Evolutionary conservation across 2,797 vertebrate genomes (phyloP).

Genomic region (Selene dorsalis): DNA sequence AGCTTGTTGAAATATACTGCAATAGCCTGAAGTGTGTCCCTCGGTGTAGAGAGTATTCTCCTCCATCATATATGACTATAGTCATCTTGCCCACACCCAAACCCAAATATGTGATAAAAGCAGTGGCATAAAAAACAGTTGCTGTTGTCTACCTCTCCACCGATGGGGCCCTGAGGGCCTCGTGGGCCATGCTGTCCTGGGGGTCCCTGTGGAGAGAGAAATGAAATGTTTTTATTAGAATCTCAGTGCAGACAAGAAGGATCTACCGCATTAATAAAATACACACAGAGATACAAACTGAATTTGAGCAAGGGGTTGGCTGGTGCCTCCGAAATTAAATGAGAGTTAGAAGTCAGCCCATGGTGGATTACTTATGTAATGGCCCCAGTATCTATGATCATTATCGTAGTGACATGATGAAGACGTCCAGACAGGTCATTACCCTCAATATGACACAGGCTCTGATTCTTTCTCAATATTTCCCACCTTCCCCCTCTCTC

Average conservation of each 20-base stretch:
- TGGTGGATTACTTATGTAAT: conserved; percentile 59
- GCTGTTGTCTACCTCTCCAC: conserved; percentile 86
- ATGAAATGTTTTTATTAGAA: conserved; percentile 34
- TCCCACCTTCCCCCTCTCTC: conserved; percentile 34
- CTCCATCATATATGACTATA: neutral
- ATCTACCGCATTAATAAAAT: conserved; percentile 33
- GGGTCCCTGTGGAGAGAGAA: conserved; percentile 86
- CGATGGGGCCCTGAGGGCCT: conserved; percentile 88
- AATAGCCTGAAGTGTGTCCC: neutral
- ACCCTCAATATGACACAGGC: conserved; percentile 73
- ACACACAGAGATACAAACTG: conserved; percentile 41
- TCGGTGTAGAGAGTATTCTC: neutral
- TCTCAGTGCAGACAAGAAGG: conserved; percentile 12
- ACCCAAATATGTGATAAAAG: conserved; percentile 13
- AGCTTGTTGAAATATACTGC: conserved; percentile 1
- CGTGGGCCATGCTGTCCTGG: conserved; percentile 90
- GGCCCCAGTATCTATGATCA: conserved; percentile 67
- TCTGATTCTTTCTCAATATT: conserved; percentile 51
- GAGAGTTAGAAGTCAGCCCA: conserved; percentile 48
- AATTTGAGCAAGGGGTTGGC: conserved; percentile 20
- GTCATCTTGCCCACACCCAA: neutral
- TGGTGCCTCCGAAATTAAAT: conserved; percentile 49
- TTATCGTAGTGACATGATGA: conserved; percentile 74
- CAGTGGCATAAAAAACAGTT: neutral
- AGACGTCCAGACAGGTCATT: conserved; percentile 80